These are phyloP conservation scores for Tryphoninae sp. DNA, from an alignment of 2,888 invertebrate genomes.

Conservation along the genomic window DNA sequence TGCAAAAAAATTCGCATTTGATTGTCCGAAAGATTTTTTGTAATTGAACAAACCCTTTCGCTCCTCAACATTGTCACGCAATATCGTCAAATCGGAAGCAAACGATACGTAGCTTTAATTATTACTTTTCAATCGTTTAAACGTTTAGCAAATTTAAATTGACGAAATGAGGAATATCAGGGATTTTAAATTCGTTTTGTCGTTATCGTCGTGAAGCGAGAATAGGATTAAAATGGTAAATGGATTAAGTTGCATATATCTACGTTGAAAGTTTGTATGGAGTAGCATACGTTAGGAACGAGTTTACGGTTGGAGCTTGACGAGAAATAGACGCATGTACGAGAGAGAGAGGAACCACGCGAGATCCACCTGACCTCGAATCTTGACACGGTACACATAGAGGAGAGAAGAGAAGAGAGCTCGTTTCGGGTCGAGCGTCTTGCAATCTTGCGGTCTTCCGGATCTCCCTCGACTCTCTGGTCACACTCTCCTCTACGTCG, in stretches of 20 bases:
- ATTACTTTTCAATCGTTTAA: too few species aligned
- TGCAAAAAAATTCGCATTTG: too few species aligned
- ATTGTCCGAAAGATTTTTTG: too few species aligned
- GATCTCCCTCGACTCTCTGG: slow-evolving; percentile 51
- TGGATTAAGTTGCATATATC: neutral
- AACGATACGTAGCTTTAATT: too few species aligned
- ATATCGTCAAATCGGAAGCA: too few species aligned
- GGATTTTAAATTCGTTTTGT: neutral
- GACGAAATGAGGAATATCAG: neutral
- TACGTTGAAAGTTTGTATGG: neutral
- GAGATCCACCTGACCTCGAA: slow-evolving; percentile 57
- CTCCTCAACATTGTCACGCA: too few species aligned
- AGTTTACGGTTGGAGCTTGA: slow-evolving; percentile 8
- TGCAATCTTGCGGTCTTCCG: slow-evolving; percentile 63
- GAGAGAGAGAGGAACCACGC: slow-evolving; percentile 4
- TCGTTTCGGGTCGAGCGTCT: slow-evolving; percentile 50
- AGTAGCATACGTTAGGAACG: neutral
- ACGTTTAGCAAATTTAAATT: too few species aligned
- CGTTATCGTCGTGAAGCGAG: neutral
- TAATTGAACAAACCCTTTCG: too few species aligned
- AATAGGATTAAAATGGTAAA: slow-evolving; percentile 18
- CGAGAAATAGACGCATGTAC: slow-evolving; percentile 4
- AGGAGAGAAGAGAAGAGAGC: slow-evolving; percentile 17
- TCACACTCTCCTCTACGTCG: slow-evolving; percentile 25
- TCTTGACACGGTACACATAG: slow-evolving; percentile 38